Conservation (phyloP, 2,888 invertebrate species). For the Pterobdella sp. region DNA sequence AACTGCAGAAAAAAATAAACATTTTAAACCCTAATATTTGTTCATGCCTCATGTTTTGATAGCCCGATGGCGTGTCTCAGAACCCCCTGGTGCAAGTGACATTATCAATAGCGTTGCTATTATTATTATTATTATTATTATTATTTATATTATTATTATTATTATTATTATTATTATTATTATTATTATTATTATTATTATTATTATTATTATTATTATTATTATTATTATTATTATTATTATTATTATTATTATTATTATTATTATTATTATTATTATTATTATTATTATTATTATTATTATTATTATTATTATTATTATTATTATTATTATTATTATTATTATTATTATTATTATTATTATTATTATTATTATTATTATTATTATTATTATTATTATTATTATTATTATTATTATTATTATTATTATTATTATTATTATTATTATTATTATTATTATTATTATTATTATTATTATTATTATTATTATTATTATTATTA, state of each 20-base stretch:
- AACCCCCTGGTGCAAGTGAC: no score
- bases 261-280: slow-evolving; percentile 1
- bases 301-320: slow-evolving; percentile 1
- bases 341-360: slow-evolving; percentile 1
- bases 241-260: slow-evolving; percentile 1
- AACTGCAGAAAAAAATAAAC: no score
- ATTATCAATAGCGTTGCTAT: not conserved
- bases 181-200: slow-evolving; percentile 1
- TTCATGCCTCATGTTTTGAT: no score
- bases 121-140: slow-evolving; percentile 1
- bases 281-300: slow-evolving; percentile 1
- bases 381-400: slow-evolving; percentile 1
- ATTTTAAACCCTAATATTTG: no score
- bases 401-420: not conserved
- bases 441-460: no score
- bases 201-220: not conserved
- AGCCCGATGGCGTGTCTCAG: no score
- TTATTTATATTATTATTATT: not conserved
- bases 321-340: slow-evolving; percentile 1
- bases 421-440: no score
- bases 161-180: slow-evolving; percentile 1
- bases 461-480: no score
- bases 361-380: slow-evolving; percentile 1
- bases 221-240: slow-evolving; percentile 1
- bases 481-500: no score